Evolutionary conservation across 2,113 vertebrate genomes (phyloP).

Genomic region (Onychostoma macrolepis): DNA sequence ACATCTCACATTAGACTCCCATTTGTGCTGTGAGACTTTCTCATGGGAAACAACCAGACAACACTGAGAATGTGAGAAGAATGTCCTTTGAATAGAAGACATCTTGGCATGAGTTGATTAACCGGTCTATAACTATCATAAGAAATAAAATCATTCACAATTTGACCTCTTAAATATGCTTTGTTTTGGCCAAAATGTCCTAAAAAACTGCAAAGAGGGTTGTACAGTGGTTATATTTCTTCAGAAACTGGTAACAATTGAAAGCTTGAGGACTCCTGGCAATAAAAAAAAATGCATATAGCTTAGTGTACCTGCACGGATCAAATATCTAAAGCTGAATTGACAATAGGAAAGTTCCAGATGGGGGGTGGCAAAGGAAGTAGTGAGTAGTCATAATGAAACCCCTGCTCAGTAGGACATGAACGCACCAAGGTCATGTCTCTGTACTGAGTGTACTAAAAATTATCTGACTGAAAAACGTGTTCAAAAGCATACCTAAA

Average conservation of each 20-base stretch:
- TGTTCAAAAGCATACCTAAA: neutral
- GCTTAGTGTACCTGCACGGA: neutral
- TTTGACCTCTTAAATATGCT: neutral
- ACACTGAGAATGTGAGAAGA: conserved; percentile 1
- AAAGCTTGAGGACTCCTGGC: neutral
- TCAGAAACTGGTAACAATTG: neutral
- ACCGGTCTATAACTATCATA: neutral
- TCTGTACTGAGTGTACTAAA: neutral
- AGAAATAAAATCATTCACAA: neutral
- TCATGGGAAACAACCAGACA: conserved; percentile 37
- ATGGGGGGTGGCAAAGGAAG: neutral
- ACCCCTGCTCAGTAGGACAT: neutral
- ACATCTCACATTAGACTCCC: neutral
- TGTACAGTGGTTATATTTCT: neutral
- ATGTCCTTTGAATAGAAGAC: neutral
- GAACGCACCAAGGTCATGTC: neutral
- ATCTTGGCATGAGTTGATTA: neutral
- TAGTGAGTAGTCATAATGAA: neutral
- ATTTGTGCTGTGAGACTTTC: conserved; percentile 27
- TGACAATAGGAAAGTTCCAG: neutral
- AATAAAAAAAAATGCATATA: neutral
- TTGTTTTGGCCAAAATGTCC: neutral
- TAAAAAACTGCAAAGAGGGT: neutral
- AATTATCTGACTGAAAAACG: neutral
- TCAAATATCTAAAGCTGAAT: neutral